These are phyloP conservation scores for Sporophila hypoxantha DNA, from an alignment of 2,113 vertebrate genomes.

Conservation along the genomic window DNA sequence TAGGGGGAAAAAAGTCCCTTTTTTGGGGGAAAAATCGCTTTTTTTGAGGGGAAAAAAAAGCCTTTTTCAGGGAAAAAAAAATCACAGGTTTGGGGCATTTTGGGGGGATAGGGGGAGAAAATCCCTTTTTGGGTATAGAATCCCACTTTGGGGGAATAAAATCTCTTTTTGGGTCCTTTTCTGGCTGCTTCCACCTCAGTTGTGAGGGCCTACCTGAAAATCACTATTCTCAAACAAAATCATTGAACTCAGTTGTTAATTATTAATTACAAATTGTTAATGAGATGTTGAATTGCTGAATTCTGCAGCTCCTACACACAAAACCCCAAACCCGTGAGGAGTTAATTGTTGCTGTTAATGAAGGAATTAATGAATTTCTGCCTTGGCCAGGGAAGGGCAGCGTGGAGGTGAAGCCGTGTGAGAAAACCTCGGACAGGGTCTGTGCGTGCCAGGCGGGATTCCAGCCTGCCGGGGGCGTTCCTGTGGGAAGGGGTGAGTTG, in stretches of 20 bases:
- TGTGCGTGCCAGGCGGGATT: slow-evolving; percentile 35
- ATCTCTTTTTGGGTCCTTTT: background rate
- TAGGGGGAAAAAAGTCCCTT: background rate
- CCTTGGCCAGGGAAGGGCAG: slow-evolving; percentile 22
- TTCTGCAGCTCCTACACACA: background rate
- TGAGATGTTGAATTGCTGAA: no score
- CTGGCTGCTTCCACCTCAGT: background rate
- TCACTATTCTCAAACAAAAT: background rate
- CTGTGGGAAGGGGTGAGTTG: background rate
- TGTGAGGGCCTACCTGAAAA: background rate
- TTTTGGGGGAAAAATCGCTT: background rate
- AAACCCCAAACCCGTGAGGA: background rate
- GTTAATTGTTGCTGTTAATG: background rate
- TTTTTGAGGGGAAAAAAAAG: no score
- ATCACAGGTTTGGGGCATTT: background rate
- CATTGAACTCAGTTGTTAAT: background rate
- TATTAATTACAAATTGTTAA: background rate
- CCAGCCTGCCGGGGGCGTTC: background rate
- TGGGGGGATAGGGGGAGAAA: no score
- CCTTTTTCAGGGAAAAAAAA: no score
- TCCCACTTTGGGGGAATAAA: background rate
- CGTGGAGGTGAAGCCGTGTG: slow-evolving; percentile 21
- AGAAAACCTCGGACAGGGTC: background rate
- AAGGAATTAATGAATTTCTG: background rate
- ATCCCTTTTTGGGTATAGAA: background rate